These are phyloP conservation scores for Hanleya hanleyi DNA, from an alignment of 2,888 invertebrate species.

Conservation along the genomic window DNA sequence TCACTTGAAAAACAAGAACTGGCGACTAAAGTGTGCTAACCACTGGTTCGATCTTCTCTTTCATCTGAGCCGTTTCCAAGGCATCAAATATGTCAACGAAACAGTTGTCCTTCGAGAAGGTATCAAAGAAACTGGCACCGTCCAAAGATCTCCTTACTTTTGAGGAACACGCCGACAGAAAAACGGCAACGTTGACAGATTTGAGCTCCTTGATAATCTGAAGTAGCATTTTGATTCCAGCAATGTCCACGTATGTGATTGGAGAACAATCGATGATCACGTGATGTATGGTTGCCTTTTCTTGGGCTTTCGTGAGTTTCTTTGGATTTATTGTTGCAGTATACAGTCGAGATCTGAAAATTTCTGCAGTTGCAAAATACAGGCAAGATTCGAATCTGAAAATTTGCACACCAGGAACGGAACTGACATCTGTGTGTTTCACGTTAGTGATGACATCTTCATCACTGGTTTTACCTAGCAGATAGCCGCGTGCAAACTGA, in stretches of 20 bases:
- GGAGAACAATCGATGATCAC: slow-evolving; percentile 61
- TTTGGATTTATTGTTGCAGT: slow-evolving; percentile 63
- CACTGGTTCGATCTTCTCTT: background rate
- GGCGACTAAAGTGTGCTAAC: no score
- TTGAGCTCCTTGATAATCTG: slow-evolving; percentile 43
- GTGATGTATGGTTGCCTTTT: slow-evolving; percentile 45
- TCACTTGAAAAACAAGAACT: no score
- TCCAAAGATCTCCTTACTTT: slow-evolving; percentile 45
- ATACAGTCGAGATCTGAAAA: slow-evolving; percentile 65
- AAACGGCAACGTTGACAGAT: slow-evolving; percentile 44
- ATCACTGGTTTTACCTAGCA: slow-evolving; percentile 55
- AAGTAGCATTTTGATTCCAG: slow-evolving; percentile 55
- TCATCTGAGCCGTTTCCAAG: background rate
- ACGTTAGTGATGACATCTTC: slow-evolving; percentile 47
- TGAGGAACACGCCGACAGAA: slow-evolving; percentile 49
- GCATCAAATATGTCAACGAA: slow-evolving; percentile 53
- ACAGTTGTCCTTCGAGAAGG: slow-evolving; percentile 37
- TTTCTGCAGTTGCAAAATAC: slow-evolving; percentile 69
- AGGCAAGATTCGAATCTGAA: slow-evolving; percentile 68
- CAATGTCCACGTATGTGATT: slow-evolving; percentile 62
- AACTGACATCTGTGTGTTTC: slow-evolving; percentile 53
- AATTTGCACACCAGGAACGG: slow-evolving; percentile 61
- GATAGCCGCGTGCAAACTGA: slow-evolving; percentile 61
- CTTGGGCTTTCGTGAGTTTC: slow-evolving; percentile 57
- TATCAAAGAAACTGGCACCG: slow-evolving; percentile 45